Evolutionary conservation across 2,797 vertebrate species (phyloP).

Genomic region (Poeciliopsis presidionis): DNA sequence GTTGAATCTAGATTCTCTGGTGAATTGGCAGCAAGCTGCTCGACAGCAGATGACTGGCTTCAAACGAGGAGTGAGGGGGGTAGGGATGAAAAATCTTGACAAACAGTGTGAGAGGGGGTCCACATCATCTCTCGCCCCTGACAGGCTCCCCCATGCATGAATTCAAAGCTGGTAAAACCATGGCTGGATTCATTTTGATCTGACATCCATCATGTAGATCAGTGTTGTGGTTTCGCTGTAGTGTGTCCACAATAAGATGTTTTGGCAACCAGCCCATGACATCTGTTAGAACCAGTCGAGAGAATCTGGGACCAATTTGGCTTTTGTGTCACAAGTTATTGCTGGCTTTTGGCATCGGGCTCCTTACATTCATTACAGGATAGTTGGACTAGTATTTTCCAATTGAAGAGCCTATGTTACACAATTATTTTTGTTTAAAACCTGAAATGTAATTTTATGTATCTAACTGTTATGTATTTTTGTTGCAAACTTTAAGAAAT

Average conservation of each 20-base stretch:
- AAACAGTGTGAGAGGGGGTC: slow-evolving; percentile 81
- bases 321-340: slow-evolving; percentile 60
- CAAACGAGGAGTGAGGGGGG: slow-evolving; percentile 73
- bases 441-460: neutral
- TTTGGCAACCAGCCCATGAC: slow-evolving; percentile 75
- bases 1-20: slow-evolving; percentile 77
- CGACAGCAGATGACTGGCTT: slow-evolving; percentile 80
- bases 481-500: neutral
- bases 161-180: slow-evolving; percentile 81
- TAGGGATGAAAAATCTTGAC: slow-evolving; percentile 80
- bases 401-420: neutral
- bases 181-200: slow-evolving; percentile 78
- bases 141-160: slow-evolving; percentile 82
- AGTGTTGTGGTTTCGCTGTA: slow-evolving; percentile 72
- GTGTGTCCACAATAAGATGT: slow-evolving; percentile 74
- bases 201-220: slow-evolving; percentile 79
- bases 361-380: slow-evolving; percentile 38
- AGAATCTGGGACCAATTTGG: slow-evolving; percentile 65
- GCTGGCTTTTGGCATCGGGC: slow-evolving; percentile 29
- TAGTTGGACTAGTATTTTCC: slow-evolving; percentile 12
- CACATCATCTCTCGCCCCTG: slow-evolving; percentile 80
- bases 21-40: slow-evolving; percentile 78
- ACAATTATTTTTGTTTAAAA: neutral
- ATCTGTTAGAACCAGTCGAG: slow-evolving; percentile 71
- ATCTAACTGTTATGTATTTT: neutral